phyloP scores from a whole-genome alignment of 23 tunicate species.

The Clavelina lepadiformis region DNA sequence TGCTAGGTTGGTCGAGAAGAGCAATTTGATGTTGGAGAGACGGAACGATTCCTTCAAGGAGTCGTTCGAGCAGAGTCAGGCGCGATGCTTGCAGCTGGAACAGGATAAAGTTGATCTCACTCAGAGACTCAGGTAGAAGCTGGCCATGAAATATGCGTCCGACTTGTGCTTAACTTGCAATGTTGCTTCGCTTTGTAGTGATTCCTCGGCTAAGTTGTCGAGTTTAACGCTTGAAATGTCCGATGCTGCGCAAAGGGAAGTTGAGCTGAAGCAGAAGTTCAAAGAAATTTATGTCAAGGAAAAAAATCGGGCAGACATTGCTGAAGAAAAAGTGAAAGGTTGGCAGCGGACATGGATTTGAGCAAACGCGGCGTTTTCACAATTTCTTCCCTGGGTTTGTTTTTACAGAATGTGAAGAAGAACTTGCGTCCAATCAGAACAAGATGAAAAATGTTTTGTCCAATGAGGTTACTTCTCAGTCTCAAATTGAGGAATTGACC shows the following conservation, averaged over 20 bases:
- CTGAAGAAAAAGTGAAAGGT: conserved; percentile 64
- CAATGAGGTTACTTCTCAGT: too few relatives aligned
- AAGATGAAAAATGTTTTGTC: too few relatives aligned
- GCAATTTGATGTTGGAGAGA: conserved; percentile 56
- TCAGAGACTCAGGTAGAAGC: conserved; percentile 44
- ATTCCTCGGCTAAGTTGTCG: conserved; percentile 54
- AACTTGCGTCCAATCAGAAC: too few relatives aligned
- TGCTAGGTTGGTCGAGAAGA: conserved; percentile 66
- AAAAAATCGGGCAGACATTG: conserved; percentile 53
- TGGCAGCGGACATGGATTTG: too few relatives aligned
- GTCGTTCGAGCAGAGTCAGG: conserved; percentile 64
- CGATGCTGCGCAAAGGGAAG: conserved; percentile 41
- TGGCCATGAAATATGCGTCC: neutral
- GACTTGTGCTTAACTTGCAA: neutral
- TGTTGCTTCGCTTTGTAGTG: conserved; percentile 25
- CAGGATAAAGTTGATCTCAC: conserved; percentile 79
- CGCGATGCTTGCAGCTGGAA: conserved; percentile 67
- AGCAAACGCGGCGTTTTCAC: too few relatives aligned
- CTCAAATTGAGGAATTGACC: too few relatives aligned
- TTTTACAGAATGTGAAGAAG: too few relatives aligned
- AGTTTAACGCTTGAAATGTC: conserved; percentile 37
- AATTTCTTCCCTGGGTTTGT: too few relatives aligned
- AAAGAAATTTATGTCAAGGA: conserved; percentile 30
- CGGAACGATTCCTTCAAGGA: conserved; percentile 74
- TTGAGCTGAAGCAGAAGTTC: conserved; percentile 41